These are phyloP conservation scores for Didymodactylos carnosus DNA, from an alignment of 2,888 invertebrate species.

Conservation along the genomic window DNA sequence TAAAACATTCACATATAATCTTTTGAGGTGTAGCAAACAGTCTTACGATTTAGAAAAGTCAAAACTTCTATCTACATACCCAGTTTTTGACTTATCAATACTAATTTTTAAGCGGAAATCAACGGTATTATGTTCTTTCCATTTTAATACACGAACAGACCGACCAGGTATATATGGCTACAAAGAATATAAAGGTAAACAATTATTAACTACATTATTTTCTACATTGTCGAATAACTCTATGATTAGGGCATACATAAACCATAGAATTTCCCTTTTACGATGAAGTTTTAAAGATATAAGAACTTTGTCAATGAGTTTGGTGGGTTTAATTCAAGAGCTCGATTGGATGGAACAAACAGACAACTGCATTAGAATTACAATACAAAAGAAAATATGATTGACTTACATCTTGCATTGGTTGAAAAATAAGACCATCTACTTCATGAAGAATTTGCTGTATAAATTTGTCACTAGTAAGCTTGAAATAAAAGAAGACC, in stretches of 20 bases:
- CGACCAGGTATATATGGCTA: slow-evolving; percentile 63
- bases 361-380: not conserved
- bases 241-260: no score
- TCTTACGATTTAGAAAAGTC: not conserved
- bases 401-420: slow-evolving; percentile 49
- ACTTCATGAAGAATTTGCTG: slow-evolving; percentile 71
- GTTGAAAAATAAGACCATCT: slow-evolving; percentile 93
- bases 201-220: not conserved
- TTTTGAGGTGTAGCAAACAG: no score
- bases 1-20: no score
- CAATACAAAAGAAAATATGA: not conserved
- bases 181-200: slow-evolving; percentile 19
- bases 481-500: not conserved
- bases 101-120: slow-evolving; percentile 74
- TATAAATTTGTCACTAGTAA: slow-evolving; percentile 43
- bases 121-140: slow-evolving; percentile 92
- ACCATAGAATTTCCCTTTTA: no score
- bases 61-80: slow-evolving; percentile 30
- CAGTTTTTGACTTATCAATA: slow-evolving; percentile 34
- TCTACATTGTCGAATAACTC: no score
- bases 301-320: no score
- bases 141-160: slow-evolving; percentile 69
- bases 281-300: no score
- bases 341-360: no score
- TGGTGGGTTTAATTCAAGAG: no score